A percentile compares a stretch with the other conserved stretches of the same genome.
phyloP scores from a whole-genome alignment of 2,113 vertebrate species.

The Propithecus coquereli region DNA sequence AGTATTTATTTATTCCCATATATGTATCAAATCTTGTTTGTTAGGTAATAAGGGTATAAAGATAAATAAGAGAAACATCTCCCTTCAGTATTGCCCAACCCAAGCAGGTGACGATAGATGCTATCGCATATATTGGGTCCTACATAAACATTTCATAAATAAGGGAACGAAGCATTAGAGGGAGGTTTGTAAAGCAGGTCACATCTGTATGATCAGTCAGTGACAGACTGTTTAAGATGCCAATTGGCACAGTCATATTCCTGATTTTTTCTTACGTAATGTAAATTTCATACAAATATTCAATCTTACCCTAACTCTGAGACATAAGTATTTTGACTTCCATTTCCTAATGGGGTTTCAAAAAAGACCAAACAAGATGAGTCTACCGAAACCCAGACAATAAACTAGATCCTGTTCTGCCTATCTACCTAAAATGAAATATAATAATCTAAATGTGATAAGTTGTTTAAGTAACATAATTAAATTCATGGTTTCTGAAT shows the following conservation, averaged over 20 bases:
- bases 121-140: background rate
- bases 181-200: background rate
- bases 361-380: background rate
- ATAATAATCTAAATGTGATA: background rate
- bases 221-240: background rate
- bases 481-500: background rate
- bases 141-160: background rate
- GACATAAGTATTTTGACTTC: background rate
- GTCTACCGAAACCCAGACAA: background rate
- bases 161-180: background rate
- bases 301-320: background rate
- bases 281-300: background rate
- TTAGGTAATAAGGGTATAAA: background rate
- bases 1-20: background rate
- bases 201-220: fast-evolving
- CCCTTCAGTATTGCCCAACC: background rate
- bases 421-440: background rate
- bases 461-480: background rate
- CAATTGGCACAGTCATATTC: background rate
- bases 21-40: background rate
- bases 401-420: background rate
- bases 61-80: background rate
- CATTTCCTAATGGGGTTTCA: background rate
- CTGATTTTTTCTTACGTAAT: background rate
- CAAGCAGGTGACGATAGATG: background rate